Percentiles rank a stretch among this genome's conserved stretches.
phyloP scores from a whole-genome alignment of 2,113 vertebrate genomes.

The Psephotus haematonotus region DNA sequence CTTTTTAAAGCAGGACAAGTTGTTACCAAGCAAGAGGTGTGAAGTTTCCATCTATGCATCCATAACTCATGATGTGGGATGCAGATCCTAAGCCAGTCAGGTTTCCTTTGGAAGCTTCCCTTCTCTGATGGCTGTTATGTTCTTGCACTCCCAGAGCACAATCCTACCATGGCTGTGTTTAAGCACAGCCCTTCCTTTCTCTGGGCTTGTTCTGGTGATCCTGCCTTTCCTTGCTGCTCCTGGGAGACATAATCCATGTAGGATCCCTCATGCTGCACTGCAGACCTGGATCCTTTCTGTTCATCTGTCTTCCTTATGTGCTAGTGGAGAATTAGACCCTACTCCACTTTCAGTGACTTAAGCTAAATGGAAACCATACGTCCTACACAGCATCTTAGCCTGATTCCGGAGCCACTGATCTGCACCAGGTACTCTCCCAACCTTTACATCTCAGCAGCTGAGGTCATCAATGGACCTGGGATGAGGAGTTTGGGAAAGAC shows the following conservation, averaged over 20 bases:
- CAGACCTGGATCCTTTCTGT: neutral
- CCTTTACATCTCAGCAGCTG: neutral
- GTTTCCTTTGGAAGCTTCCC: neutral
- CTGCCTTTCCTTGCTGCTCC: neutral
- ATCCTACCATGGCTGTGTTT: neutral
- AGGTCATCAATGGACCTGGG: neutral
- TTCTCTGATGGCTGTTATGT: neutral
- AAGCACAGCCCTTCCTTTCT: neutral
- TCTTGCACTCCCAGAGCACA: neutral
- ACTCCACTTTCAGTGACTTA: neutral
- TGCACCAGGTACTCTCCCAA: neutral
- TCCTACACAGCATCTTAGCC: too few species aligned
- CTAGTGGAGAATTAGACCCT: neutral
- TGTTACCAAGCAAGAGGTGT: neutral
- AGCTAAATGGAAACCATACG: neutral
- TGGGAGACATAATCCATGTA: rapidly evolving
- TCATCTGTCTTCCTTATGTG: rapidly evolving
- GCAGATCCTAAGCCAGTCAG: neutral
- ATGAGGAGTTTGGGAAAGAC: neutral
- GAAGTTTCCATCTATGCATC: neutral
- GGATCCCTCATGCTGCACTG: neutral
- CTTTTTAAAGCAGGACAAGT: neutral
- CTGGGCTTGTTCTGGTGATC: neutral
- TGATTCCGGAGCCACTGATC: rapidly evolving
- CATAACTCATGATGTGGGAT: neutral